phyloP scores from a whole-genome alignment of 2,113 vertebrate genomes.

The Gymnogyps californianus region DNA sequence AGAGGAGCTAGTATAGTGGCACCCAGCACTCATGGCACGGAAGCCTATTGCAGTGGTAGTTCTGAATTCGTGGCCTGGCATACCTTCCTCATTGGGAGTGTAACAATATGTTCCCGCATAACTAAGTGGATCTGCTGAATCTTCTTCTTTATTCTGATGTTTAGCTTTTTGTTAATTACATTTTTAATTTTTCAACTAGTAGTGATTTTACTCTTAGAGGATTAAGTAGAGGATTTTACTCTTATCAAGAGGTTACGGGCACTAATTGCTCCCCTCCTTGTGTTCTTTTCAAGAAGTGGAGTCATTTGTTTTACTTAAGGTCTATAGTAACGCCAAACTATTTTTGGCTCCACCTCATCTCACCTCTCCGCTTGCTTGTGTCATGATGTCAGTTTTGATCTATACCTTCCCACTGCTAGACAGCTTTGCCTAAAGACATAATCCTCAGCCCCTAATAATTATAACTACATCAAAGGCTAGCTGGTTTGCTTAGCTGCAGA shows the following conservation, averaged over 20 bases:
- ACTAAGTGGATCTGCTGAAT: neutral
- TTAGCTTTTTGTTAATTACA: neutral
- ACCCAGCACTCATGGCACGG: neutral
- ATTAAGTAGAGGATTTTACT: neutral
- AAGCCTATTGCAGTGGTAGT: neutral
- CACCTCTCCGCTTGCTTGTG: slow-evolving; percentile 45
- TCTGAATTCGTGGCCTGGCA: neutral
- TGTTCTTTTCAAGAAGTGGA: neutral
- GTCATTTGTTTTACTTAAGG: neutral
- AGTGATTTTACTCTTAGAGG: too few relatives aligned
- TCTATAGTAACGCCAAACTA: slow-evolving; percentile 6
- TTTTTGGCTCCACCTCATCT: slow-evolving; percentile 47
- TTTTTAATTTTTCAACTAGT: neutral
- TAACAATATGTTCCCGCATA: neutral
- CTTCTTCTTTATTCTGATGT: neutral
- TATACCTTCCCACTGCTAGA: slow-evolving; percentile 64
- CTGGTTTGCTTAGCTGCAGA: slow-evolving; percentile 67
- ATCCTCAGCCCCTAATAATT: slow-evolving; percentile 67
- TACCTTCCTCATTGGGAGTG: neutral
- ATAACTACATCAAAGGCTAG: slow-evolving; percentile 68
- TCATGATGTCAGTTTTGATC: slow-evolving; percentile 70
- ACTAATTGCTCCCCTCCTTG: neutral
- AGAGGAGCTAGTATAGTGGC: neutral
- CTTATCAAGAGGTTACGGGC: neutral
- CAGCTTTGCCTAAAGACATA: slow-evolving; percentile 69